Percentiles rank a stretch among this genome's conserved stretches.
phyloP scores from a whole-genome alignment of 2,113 vertebrate species.

The Bettongia penicillata region DNA sequence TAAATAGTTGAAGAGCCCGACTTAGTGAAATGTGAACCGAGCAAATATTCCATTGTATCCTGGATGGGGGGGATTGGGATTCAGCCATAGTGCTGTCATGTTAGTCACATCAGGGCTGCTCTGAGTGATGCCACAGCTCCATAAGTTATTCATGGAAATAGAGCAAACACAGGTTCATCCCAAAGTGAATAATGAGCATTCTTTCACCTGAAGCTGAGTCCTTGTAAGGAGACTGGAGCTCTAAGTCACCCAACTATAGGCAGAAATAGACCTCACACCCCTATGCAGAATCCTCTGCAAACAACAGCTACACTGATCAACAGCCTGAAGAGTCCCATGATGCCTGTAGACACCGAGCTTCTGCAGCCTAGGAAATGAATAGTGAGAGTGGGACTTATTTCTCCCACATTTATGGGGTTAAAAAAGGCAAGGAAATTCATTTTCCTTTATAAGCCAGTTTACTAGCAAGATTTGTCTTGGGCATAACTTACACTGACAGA shows the following conservation, averaged over 20 bases:
- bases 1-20: conserved; percentile 87
- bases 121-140: conserved; percentile 74
- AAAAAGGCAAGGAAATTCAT: not conserved
- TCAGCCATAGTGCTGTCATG: conserved; percentile 80
- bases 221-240: conserved; percentile 57
- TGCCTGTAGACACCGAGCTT: not conserved
- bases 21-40: conserved; percentile 83
- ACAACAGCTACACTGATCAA: conserved; percentile 17
- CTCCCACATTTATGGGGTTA: not conserved
- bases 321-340: conserved; percentile 26
- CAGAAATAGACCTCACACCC: conserved; percentile 63
- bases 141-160: conserved; percentile 87
- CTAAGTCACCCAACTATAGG: conserved; percentile 72
- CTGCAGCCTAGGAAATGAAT: conserved; percentile 1
- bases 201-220: conserved; percentile 75
- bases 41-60: conserved; percentile 84
- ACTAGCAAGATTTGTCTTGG: not conserved
- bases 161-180: conserved; percentile 81
- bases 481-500: not conserved
- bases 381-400: not conserved
- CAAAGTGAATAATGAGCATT: conserved; percentile 75
- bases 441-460: not conserved
- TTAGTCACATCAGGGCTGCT: conserved; percentile 79
- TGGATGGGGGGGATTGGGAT: conserved; percentile 80
- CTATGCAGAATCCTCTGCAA: conserved; percentile 64